Conservation (phyloP, 2,113 vertebrate species). For the Rallus limicola region DNA sequence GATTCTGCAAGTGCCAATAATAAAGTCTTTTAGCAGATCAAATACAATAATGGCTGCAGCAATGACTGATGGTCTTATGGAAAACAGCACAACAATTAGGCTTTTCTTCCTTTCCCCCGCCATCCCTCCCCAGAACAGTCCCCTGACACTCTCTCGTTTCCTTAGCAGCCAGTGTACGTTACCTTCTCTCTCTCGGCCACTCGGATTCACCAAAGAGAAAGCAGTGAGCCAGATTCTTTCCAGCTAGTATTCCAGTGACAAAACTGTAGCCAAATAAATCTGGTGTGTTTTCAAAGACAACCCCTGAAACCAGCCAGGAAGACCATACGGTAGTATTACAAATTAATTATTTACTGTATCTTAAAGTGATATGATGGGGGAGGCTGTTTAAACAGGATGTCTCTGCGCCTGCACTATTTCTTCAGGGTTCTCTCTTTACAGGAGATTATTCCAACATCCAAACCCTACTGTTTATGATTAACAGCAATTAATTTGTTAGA, state of each 20-base stretch:
- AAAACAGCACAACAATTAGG: background rate
- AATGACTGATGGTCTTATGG: background rate
- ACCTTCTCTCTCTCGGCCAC: background rate
- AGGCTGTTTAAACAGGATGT: background rate
- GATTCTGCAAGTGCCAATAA: background rate
- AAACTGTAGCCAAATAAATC: background rate
- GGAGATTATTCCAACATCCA: background rate
- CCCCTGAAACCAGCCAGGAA: background rate
- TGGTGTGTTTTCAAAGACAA: background rate
- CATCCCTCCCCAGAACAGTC: no score
- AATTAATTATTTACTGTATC: background rate
- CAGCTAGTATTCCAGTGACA: background rate
- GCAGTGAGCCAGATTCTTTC: background rate
- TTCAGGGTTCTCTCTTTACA: background rate
- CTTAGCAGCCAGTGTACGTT: fast-evolving
- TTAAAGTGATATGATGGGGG: background rate
- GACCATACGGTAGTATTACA: background rate
- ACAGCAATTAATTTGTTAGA: background rate
- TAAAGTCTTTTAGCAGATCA: background rate
- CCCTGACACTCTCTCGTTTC: background rate
- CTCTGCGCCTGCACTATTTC: background rate
- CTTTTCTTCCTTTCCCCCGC: background rate
- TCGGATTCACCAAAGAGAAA: background rate
- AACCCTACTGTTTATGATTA: background rate
- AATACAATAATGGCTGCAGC: fast-evolving